phyloP scores from a whole-genome alignment of 2,797 vertebrate species.

The Poecile montanus region DNA sequence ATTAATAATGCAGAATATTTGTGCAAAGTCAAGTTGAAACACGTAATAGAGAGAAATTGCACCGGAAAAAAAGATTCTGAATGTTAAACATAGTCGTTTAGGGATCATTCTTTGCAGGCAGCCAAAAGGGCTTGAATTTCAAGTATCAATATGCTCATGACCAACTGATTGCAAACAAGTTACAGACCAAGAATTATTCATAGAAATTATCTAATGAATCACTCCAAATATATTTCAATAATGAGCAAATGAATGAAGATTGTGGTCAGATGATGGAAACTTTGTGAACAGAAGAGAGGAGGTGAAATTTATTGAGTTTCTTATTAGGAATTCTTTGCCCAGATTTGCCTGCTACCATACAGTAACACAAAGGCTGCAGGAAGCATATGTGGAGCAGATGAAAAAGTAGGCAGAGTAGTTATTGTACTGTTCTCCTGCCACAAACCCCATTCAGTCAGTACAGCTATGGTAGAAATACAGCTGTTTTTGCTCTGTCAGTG shows the following conservation, averaged over 20 bases:
- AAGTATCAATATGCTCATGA: slow-evolving; percentile 32
- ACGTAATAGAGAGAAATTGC: slow-evolving; percentile 11
- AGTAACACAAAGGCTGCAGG: background rate
- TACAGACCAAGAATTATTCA: slow-evolving; percentile 44
- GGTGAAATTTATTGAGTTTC: slow-evolving; percentile 33
- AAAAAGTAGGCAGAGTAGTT: background rate
- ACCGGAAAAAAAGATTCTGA: background rate
- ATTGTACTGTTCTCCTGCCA: background rate
- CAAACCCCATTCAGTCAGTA: background rate
- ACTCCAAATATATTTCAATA: slow-evolving; percentile 20
- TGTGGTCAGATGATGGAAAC: slow-evolving; percentile 36
- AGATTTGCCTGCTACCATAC: background rate
- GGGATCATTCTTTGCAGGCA: slow-evolving; percentile 5
- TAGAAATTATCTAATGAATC: slow-evolving; percentile 40
- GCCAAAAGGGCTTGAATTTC: slow-evolving; percentile 55
- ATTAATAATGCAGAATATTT: slow-evolving; percentile 2
- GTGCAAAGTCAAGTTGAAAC: background rate
- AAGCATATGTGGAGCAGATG: slow-evolving; percentile 19
- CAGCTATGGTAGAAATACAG: background rate
- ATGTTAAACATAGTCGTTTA: background rate
- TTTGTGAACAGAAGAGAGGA: slow-evolving; percentile 15
- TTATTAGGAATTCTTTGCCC: slow-evolving; percentile 17
- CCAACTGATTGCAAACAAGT: slow-evolving; percentile 42
- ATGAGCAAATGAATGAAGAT: slow-evolving; percentile 44
- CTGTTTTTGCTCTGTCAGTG: background rate